phyloP scores from a whole-genome alignment of 35 echinoderm and acorn worm species.

The Ophiothrix spiculata region DNA sequence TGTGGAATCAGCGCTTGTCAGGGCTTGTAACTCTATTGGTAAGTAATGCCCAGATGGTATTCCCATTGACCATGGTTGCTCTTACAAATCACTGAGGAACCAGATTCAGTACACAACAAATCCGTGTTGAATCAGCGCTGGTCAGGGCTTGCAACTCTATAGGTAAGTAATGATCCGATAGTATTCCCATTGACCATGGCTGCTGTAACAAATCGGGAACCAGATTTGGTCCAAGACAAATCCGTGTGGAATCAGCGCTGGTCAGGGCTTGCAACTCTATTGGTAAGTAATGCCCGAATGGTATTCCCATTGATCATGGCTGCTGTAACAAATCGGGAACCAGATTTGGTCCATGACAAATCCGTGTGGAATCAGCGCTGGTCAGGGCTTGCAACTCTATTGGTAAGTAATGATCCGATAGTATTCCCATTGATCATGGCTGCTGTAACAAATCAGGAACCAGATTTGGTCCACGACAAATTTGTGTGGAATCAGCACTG shows the following conservation, averaged over 20 bases:
- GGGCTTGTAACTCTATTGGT: no score
- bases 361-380: neutral
- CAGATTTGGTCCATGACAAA: neutral
- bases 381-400: neutral
- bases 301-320: no score
- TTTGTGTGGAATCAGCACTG: neutral
- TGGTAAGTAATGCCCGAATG: no score
- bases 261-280: neutral
- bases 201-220: no score
- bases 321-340: no score
- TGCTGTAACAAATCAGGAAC: no score
- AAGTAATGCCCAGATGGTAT: no score
- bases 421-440: no score
- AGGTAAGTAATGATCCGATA: neutral
- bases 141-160: slow-evolving; percentile 40
- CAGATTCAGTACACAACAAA: slow-evolving; percentile 56
- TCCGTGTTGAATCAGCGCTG: slow-evolving; percentile 45
- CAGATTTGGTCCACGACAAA: neutral
- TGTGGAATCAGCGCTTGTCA: no score
- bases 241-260: neutral
- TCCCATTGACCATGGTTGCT: no score
- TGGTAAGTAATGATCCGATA: neutral
- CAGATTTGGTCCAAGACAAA: neutral
- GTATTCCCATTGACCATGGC: no score
- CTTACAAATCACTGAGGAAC: no score